Conservation (phyloP, 1,140 invertebrate species). For the Drosophila mauritiana region DNA sequence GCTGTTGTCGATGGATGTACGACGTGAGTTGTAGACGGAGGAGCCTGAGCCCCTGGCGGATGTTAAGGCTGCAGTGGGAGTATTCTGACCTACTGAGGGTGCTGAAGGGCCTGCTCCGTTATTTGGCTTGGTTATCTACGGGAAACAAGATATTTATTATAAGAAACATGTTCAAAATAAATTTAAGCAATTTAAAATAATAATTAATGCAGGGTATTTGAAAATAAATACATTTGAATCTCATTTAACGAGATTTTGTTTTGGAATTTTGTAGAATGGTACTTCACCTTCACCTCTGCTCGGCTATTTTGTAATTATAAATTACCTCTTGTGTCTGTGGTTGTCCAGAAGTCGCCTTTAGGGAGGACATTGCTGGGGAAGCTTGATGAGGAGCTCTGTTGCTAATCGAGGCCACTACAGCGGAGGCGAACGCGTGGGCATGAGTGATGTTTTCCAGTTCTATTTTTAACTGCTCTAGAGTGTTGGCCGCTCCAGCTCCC, state of each 20-base stretch:
- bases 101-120: constrained; percentile 34
- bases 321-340: constrained; percentile 62
- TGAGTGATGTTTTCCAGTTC: constrained; percentile 86
- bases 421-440: constrained; percentile 80
- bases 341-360: constrained; percentile 49
- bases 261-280: no score
- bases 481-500: constrained; percentile 85
- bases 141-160: neutral
- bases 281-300: no score
- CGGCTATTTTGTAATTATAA: neutral
- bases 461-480: constrained; percentile 86
- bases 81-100: constrained; percentile 65
- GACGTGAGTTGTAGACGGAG: constrained; percentile 80
- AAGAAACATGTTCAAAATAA: neutral
- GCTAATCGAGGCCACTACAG: constrained; percentile 74
- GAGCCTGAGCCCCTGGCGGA: constrained; percentile 78
- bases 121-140: constrained; percentile 53
- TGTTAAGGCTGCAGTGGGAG: constrained; percentile 64
- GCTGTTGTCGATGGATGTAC: constrained; percentile 81
- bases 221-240: no score
- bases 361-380: constrained; percentile 60
- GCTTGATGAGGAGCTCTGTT: constrained; percentile 60
- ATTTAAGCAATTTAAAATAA: neutral
- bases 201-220: neutral
- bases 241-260: neutral